Conservation (phyloP, 2,113 vertebrate species). For the Blennius ocellaris region DNA sequence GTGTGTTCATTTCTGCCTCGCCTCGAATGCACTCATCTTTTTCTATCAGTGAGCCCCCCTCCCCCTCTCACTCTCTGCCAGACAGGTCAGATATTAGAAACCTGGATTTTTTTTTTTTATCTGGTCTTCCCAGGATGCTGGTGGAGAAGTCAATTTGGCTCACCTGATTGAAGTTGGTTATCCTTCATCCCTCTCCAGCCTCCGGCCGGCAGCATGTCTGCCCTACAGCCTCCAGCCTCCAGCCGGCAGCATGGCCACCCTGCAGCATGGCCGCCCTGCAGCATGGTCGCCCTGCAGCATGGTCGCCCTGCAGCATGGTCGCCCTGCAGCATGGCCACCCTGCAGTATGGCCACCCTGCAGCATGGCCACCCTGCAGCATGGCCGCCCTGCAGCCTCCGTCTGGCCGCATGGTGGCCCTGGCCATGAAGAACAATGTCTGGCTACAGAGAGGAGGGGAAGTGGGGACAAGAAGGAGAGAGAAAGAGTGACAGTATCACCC, state of each 20-base stretch:
- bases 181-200: conserved; percentile 78
- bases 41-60: conserved; percentile 23
- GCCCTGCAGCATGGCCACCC: conserved; percentile 72
- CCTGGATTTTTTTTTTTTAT: conserved; percentile 83
- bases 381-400: too few species aligned
- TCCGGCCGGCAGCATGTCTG: too few species aligned
- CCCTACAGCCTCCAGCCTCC: too few species aligned
- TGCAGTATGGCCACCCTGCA: conserved; percentile 76
- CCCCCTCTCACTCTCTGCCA: conserved; percentile 56
- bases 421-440: conserved; percentile 74
- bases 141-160: conserved; percentile 84
- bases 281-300: too few species aligned
- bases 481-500: conserved; percentile 53
- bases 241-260: too few species aligned
- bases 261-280: too few species aligned
- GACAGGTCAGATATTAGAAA: conserved; percentile 83
- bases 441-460: conserved; percentile 50
- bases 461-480: conserved; percentile 29
- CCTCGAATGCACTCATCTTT: conserved; percentile 49
- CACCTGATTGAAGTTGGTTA: conserved; percentile 83
- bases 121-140: conserved; percentile 81
- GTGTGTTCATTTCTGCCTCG: conserved; percentile 76
- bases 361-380: conserved; percentile 72
- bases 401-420: too few species aligned
- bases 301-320: conserved; percentile 68